phyloP scores from a whole-genome alignment of 2,797 vertebrate species.

The Champsocephalus gunnari region DNA sequence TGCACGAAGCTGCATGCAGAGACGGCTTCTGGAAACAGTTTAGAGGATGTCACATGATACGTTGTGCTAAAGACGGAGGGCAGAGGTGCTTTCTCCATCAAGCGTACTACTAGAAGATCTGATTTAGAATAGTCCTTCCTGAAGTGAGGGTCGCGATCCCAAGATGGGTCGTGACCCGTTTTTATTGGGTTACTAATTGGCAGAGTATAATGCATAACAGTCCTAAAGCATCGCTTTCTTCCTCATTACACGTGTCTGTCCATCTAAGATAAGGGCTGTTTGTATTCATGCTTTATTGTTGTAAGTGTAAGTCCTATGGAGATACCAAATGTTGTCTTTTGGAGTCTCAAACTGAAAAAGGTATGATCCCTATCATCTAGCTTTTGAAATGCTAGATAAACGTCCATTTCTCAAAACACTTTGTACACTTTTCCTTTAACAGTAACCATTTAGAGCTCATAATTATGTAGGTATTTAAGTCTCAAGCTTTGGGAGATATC shows the following conservation, averaged over 20 bases:
- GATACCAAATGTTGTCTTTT: too few species aligned
- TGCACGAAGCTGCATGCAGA: conserved; percentile 4
- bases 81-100: background rate
- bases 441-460: background rate
- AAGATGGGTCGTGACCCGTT: too few species aligned
- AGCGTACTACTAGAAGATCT: background rate
- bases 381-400: background rate
- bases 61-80: background rate
- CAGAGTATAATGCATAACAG: too few species aligned
- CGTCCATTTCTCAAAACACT: background rate
- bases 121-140: background rate
- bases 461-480: background rate
- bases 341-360: too few species aligned
- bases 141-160: too few species aligned
- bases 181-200: too few species aligned
- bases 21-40: conserved; percentile 30
- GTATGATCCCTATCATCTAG: background rate
- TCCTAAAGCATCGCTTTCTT: too few species aligned
- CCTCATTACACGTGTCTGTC: too few species aligned
- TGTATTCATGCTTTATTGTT: too few species aligned
- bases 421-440: background rate
- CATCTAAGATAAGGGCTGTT: too few species aligned
- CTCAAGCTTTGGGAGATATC: background rate
- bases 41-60: conserved; percentile 15
- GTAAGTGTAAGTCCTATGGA: too few species aligned